phyloP scores from a whole-genome alignment of 2,888 invertebrate genomes.

The Didymodactylos carnosus region DNA sequence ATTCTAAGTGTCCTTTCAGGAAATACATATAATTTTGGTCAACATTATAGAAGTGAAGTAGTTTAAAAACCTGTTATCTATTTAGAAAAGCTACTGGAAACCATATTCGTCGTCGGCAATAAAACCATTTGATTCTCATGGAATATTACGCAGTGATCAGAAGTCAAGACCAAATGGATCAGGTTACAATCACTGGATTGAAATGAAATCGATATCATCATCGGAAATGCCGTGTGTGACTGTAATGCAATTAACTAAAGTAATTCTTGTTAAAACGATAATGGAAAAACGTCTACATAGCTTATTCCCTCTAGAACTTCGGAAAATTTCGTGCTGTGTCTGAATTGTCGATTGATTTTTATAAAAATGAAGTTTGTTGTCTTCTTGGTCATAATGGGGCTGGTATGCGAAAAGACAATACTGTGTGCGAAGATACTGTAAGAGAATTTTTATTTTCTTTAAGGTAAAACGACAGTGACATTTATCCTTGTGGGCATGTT shows the following conservation, averaged over 20 bases:
- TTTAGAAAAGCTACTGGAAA: no score
- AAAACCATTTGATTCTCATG: not conserved
- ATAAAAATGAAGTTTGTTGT: not conserved
- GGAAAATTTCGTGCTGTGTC: not conserved
- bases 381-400: slow-evolving; percentile 12
- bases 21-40: no score
- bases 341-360: not conserved
- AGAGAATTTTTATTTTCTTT: no score
- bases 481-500: not conserved
- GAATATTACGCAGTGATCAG: no score
- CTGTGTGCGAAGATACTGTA: no score
- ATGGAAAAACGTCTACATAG: not conserved
- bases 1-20: no score
- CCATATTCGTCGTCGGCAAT: not conserved
- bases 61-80: no score
- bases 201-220: not conserved
- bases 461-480: no score
- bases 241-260: not conserved
- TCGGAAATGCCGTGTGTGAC: not conserved
- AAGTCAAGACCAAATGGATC: not conserved
- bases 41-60: no score
- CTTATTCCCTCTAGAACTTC: not conserved
- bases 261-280: not conserved
- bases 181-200: not conserved
- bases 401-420: no score